Percentiles rank a stretch among this genome's conserved stretches.
These are phyloP conservation scores for Ostrea denselamellosa DNA, from an alignment of 1,140 invertebrate species.

Conservation along the genomic window DNA sequence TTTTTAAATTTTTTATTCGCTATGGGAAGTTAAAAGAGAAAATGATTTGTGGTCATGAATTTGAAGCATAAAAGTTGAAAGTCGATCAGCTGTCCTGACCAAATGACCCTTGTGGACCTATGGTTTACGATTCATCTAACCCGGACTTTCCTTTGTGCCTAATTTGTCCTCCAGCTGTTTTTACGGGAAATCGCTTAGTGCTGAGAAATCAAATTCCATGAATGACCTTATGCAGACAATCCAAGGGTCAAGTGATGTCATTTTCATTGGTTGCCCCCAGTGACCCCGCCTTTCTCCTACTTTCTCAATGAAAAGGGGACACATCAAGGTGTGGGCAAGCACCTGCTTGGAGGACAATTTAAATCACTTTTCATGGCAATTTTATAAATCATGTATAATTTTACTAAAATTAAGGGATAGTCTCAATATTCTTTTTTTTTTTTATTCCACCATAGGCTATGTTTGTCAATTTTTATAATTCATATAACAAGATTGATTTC, in stretches of 20 bases:
- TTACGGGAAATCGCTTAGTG: conserved; percentile 23
- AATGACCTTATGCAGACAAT: conserved; percentile 22
- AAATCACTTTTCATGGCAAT: conserved; percentile 39
- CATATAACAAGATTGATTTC: too few species aligned
- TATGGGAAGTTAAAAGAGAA: background rate
- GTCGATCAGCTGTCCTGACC: conserved; percentile 15
- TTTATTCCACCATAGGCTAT: background rate
- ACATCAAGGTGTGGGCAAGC: background rate
- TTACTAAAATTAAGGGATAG: conserved; percentile 5
- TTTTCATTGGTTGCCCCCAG: conserved; percentile 14
- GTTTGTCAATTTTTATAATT: background rate
- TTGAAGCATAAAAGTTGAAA: background rate
- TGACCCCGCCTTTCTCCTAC: conserved; percentile 30
- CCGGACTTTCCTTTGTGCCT: conserved; percentile 16
- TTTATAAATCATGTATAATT: conserved; percentile 39
- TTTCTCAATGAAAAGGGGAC: conserved; percentile 29
- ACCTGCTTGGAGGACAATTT: background rate
- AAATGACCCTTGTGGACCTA: conserved; percentile 4
- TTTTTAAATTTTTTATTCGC: too few species aligned
- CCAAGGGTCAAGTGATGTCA: conserved; percentile 26
- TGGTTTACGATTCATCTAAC: background rate
- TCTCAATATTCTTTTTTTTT: background rate
- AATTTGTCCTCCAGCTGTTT: conserved; percentile 37
- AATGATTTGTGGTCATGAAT: background rate
- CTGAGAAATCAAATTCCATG: conserved; percentile 26